Conservation (phyloP, 2,888 invertebrate genomes). For the Oligia latruncula region DNA sequence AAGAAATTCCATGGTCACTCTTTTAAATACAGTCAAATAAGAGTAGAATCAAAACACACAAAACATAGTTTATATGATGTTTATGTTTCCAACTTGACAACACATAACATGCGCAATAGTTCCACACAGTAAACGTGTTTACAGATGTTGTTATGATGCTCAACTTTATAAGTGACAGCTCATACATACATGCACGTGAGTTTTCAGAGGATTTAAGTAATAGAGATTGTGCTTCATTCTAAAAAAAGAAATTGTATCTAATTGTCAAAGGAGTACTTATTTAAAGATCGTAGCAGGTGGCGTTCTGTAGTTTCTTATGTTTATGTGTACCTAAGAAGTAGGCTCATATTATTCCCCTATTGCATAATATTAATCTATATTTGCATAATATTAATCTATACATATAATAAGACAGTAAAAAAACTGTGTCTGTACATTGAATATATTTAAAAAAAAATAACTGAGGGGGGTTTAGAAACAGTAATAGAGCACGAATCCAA, state of each 20-base stretch:
- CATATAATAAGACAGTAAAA: no score
- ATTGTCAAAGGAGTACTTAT: no score
- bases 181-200: conserved; percentile 7
- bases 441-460: no score
- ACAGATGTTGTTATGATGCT: conserved; percentile 32
- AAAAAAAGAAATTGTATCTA: no score
- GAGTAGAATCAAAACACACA: conserved; percentile 5
- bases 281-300: no score
- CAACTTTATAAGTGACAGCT: conserved; percentile 11
- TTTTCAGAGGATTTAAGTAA: background rate
- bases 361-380: background rate
- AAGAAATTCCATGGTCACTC: background rate
- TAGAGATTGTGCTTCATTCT: background rate
- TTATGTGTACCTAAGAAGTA: no score
- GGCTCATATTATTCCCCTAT: no score
- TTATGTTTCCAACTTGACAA: conserved; percentile 27
- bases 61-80: conserved; percentile 16
- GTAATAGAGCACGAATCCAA: no score
- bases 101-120: conserved; percentile 37
- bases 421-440: no score
- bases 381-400: no score
- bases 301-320: no score
- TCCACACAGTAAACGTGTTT: conserved; percentile 30
- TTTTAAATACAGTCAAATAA: background rate
- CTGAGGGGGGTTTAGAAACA: no score